Percentiles rank a stretch among this genome's conserved stretches.
Evolutionary conservation across 2,113 vertebrate species (phyloP).

Genomic region (Laterallus jamaicensis): DNA sequence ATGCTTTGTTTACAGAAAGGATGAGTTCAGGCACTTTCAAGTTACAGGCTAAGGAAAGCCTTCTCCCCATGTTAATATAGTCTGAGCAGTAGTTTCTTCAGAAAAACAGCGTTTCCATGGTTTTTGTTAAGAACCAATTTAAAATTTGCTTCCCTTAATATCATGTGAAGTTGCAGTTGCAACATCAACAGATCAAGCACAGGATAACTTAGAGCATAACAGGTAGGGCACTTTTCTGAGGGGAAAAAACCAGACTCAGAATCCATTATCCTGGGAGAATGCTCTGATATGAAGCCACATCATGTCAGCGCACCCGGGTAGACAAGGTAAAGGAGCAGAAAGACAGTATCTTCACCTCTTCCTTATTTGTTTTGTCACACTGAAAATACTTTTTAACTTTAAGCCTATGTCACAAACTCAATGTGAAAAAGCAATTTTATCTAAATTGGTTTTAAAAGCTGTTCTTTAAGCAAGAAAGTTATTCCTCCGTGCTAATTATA

Average conservation of each 20-base stretch:
- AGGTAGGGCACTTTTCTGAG: not conserved
- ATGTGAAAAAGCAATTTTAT: not conserved
- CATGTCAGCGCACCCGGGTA: fast-evolving
- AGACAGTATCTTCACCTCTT: not conserved
- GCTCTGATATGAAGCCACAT: not conserved
- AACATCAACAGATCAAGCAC: not conserved
- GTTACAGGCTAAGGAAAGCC: not conserved
- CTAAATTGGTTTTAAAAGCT: not conserved
- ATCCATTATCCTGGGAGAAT: fast-evolving
- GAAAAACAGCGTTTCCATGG: not conserved
- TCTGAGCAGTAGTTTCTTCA: not conserved
- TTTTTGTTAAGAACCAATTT: not conserved
- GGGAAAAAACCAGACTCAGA: not conserved
- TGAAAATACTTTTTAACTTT: not conserved
- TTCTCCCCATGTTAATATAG: not conserved
- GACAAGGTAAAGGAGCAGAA: not conserved
- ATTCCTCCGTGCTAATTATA: not conserved
- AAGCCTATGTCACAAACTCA: not conserved
- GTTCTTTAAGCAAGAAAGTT: not conserved
- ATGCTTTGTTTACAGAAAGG: not conserved
- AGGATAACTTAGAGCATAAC: not conserved
- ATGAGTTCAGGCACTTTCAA: not conserved
- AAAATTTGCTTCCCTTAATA: not conserved
- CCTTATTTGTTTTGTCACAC: not conserved
- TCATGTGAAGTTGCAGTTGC: not conserved